Base-by-base conservation (phyloP, 1,140 invertebrate genomes). In the Zaprionus inermis region DNA sequence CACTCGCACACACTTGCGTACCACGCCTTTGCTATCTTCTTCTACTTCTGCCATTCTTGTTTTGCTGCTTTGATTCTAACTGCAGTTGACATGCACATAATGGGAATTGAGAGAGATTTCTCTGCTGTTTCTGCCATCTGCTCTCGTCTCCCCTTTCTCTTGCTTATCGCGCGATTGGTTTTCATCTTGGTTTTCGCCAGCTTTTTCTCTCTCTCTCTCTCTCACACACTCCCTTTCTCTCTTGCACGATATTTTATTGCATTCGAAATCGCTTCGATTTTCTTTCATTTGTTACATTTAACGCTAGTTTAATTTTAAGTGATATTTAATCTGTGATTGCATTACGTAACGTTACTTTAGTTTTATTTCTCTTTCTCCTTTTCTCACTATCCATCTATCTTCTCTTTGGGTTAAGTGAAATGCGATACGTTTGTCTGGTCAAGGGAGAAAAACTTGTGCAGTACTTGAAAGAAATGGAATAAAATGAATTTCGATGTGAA, bases 61-160 rank as follows among this genome's bases (percentile, higher is more conserved):
- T 68, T 78, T 74, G 74, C 58, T 67, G 73, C 63, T 81, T 89
- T 89, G 84, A 89, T 84, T 89, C 80, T 89, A 89, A 89, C 84
- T 89, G 84, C 84, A 89, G 84, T 89, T 89, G 84, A 89, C 84
- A 89, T 89, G 84, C 84, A 89, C 84, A 89, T 89, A 89, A 89
- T 89, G 78, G 84, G 78, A 89, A 89, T 89, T 89, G 84, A 81
- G 81, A 28, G 24, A 89, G 86, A 90, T 89, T 89, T 89, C 69
- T 80, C 65, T 70, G 79, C 51, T 78, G 67, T 70, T 75, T 77
- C 67, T 76, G 65, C 5, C 41, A 70, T 65, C 46, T 72, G 34
- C 11, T 9, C 11, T 14, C n/a, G 49, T 3, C 20, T 36, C 44
- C 20, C 38, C 14, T 22, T 11, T 54, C 16, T 18, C 2, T 66